phyloP scores from a whole-genome alignment of 2,797 vertebrate genomes.

The Masticophis lateralis region DNA sequence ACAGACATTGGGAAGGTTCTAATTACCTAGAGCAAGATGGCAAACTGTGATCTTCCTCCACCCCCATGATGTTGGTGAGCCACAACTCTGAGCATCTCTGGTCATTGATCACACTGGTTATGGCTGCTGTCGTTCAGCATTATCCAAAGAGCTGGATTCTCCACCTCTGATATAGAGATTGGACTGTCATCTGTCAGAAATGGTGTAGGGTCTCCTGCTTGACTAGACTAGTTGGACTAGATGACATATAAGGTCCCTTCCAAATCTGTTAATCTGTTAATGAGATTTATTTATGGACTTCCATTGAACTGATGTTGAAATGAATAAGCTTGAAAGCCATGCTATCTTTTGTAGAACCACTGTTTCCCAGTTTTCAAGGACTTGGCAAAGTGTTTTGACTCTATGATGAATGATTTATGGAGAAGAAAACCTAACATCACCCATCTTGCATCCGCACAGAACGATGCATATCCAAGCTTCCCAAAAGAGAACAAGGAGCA shows the following conservation, averaged over 20 bases:
- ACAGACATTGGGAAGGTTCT: too few species aligned
- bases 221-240: too few species aligned
- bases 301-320: not conserved
- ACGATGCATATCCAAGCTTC: not conserved
- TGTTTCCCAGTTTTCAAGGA: constrained; percentile 5
- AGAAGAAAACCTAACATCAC: not conserved
- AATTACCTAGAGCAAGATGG: not conserved
- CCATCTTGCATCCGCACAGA: not conserved
- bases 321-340: not conserved
- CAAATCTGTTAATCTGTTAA: too few species aligned
- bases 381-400: not conserved
- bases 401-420: not conserved
- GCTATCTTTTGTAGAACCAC: not conserved
- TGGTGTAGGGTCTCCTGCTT: too few species aligned
- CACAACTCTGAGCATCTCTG: not conserved
- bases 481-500: constrained; percentile 14
- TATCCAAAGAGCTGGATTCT: not conserved
- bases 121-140: not conserved
- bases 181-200: too few species aligned
- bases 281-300: not conserved
- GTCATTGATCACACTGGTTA: not conserved
- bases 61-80: not conserved
- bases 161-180: not conserved
- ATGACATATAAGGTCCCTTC: too few species aligned
- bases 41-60: not conserved